Percentiles rank a stretch among this genome's conserved stretches.
These are phyloP conservation scores for Brachyptera risi DNA, from an alignment of 2,888 invertebrate genomes.

Conservation along the genomic window DNA sequence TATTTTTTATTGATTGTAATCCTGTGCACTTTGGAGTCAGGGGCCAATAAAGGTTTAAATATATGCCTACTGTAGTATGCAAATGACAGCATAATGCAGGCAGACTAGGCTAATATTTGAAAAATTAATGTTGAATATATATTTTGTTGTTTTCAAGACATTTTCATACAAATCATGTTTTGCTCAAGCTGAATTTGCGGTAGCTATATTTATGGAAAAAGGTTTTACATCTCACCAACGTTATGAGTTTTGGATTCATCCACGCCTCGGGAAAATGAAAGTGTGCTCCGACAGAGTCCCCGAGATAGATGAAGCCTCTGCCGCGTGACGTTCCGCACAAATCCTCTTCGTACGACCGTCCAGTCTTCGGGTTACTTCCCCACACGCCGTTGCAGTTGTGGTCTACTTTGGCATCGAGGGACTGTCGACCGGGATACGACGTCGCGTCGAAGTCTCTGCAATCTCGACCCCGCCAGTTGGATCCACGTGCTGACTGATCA, in stretches of 20 bases:
- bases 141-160: too few relatives aligned
- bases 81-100: too few relatives aligned
- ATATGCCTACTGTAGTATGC: too few relatives aligned
- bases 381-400: slow-evolving; percentile 42
- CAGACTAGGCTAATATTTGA: too few relatives aligned
- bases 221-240: slow-evolving; percentile 40
- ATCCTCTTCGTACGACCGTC: slow-evolving; percentile 37
- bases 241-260: slow-evolving; percentile 43
- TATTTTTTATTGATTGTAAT: too few relatives aligned
- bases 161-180: too few relatives aligned
- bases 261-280: slow-evolving; percentile 49
- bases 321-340: slow-evolving; percentile 37
- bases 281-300: slow-evolving; percentile 50
- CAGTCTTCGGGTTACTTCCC: slow-evolving; percentile 36
- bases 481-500: slow-evolving; percentile 38
- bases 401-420: slow-evolving; percentile 37
- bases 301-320: slow-evolving; percentile 39
- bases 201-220: too few relatives aligned
- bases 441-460: slow-evolving; percentile 38
- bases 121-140: too few relatives aligned
- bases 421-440: slow-evolving; percentile 39
- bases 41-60: too few relatives aligned
- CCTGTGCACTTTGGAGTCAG: too few relatives aligned
- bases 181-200: too few relatives aligned
- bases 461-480: slow-evolving; percentile 42